A percentile compares a stretch with the other conserved stretches of the same genome.
Evolutionary conservation across 2,888 invertebrate species (phyloP).

Genomic region (Nephrotoma flavescens): DNA sequence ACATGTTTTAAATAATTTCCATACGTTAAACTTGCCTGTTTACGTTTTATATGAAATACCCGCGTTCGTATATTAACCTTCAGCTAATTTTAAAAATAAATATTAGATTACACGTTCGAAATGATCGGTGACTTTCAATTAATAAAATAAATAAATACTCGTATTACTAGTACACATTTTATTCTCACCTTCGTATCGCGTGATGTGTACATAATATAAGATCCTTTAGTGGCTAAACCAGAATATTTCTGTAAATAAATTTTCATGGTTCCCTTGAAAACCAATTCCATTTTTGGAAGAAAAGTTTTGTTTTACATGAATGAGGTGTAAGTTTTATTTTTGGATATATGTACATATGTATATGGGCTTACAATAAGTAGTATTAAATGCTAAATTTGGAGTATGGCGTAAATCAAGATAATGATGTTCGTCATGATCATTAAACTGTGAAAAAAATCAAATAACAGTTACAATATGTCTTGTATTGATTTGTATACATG

Average conservation of each 20-base stretch:
- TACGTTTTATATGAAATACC: not conserved
- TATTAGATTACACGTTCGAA: not conserved
- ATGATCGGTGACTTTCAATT: not conserved
- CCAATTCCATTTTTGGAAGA: not conserved
- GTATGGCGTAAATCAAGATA: not conserved
- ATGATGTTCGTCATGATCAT: not conserved
- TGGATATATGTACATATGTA: not conserved
- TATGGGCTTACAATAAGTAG: not conserved
- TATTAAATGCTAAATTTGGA: not conserved
- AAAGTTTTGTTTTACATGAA: not conserved
- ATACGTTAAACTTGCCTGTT: not conserved
- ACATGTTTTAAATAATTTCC: not conserved
- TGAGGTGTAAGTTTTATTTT: not conserved
- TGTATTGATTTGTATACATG: not conserved
- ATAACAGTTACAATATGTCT: not conserved
- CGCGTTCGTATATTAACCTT: not conserved
- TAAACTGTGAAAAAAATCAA: not conserved
- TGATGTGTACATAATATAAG: not conserved
- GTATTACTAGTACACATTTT: not conserved
- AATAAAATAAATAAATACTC: not conserved
- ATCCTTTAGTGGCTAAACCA: not conserved
- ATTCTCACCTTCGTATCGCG: not conserved
- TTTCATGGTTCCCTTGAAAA: not conserved
- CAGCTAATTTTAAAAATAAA: not conserved
- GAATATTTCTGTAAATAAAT: not conserved